Evolutionary conservation across 2,888 invertebrate genomes (phyloP), one percentile per base, ranked within the genome.

Genomic region (Pimpla rufipes): DNA sequence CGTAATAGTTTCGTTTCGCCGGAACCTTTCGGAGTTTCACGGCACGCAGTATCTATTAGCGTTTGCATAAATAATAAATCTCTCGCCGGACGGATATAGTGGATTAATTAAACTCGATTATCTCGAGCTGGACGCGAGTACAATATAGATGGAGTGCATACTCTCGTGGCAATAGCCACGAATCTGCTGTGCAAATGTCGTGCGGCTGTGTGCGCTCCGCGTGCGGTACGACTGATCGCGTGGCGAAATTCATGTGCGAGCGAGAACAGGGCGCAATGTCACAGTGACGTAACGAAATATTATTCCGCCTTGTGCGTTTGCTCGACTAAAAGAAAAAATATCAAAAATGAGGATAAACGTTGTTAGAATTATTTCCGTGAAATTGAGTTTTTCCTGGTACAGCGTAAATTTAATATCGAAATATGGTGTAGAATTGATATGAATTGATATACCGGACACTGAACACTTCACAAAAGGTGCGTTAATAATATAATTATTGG

Each of bases 11-110:
- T 62, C 59, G 2, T 16, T 35, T 62, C n/a, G 6, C n/a, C 18
- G 0, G n/a, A 16, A n/a, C 47, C 29, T 59, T 59, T 29, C 29
- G 16, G 35, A 37, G 16, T 52, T 37, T 52, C 68, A 11, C 18
- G 29, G 47, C 52, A 55, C 78, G 50, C 35, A 78, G 71, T 64
- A 37, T 42, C 64, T 64, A 67, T 79, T 66, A 66, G 66, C 47
- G 42, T 73, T 79, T 73, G 66, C 73, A 67, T 23, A 42, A 71
- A 79, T 71, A 62, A 71, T 79, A 59, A 71, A 64, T 64, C 29
- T 52, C 40, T 42, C 64, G 64, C 29, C 5, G 7, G 42, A 21
- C 13, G 37, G 67, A 55, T 76, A 59, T 59, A 67, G 40, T 23
- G 40, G 42, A 57, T 55, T 71, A 71, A 40, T 55, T 55, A 67